Percentiles rank a stretch among this genome's conserved stretches.
These are phyloP conservation scores for Crioceris asparagi DNA, from an alignment of 2,888 invertebrate species.

Conservation along the genomic window DNA sequence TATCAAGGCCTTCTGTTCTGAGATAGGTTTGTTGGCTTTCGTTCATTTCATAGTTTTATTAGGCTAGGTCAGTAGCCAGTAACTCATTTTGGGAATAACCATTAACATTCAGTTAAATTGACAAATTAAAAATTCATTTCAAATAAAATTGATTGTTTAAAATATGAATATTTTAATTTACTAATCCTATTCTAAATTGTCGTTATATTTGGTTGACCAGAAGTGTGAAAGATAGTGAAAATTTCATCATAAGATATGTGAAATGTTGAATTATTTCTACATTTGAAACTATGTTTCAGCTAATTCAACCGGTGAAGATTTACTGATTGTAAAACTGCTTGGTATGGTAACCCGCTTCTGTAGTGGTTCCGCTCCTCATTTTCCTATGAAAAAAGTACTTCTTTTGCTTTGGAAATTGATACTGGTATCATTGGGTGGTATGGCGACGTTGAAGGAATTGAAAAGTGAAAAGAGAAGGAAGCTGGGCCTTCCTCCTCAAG, in stretches of 20 bases:
- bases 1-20: too few relatives aligned
- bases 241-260: conserved; percentile 33
- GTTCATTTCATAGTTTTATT: too few relatives aligned
- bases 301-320: conserved; percentile 60
- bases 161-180: too few relatives aligned
- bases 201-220: too few relatives aligned
- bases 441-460: conserved; percentile 66
- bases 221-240: too few relatives aligned
- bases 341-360: conserved; percentile 96
- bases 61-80: too few relatives aligned
- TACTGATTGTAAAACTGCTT: conserved; percentile 78
- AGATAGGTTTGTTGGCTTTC: too few relatives aligned
- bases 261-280: conserved; percentile 47
- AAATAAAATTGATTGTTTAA: too few relatives aligned
- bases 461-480: conserved; percentile 60
- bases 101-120: too few relatives aligned
- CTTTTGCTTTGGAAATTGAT: conserved; percentile 87
- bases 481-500: conserved; percentile 61
- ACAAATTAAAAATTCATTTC: too few relatives aligned
- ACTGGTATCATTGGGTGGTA: conserved; percentile 85
- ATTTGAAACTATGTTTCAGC: conserved; percentile 30
- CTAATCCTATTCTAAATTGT: too few relatives aligned
- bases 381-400: conserved; percentile 98
- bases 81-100: too few relatives aligned
- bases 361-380: conserved; percentile 91